A percentile compares a stretch with the other conserved stretches of the same genome.
phyloP scores from a whole-genome alignment of 1,140 invertebrate genomes.

The Octopus sinensis region DNA sequence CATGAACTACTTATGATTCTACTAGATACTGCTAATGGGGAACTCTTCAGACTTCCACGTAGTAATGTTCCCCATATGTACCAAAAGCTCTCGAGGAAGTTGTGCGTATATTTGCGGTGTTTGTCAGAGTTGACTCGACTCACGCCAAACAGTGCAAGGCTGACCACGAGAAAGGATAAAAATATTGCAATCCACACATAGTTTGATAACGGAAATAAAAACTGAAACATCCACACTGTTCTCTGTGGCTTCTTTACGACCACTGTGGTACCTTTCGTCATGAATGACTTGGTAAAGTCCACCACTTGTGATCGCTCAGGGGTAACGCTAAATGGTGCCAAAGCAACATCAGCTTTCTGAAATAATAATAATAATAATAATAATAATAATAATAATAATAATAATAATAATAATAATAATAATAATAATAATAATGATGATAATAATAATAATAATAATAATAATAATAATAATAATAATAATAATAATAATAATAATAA shows the following conservation, averaged over 20 bases:
- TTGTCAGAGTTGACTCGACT: constrained; percentile 92
- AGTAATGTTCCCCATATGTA: constrained; percentile 51
- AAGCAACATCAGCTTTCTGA: constrained; percentile 93
- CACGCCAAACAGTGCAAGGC: constrained; percentile 86
- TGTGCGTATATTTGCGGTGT: constrained; percentile 38
- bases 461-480: too few relatives aligned
- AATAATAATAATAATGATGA: too few relatives aligned
- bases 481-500: too few relatives aligned
- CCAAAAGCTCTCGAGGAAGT: constrained; percentile 50
- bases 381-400: too few relatives aligned
- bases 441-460: too few relatives aligned
- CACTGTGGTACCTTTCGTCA: constrained; percentile 94
- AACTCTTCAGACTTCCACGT: constrained; percentile 40
- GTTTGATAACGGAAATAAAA: constrained; percentile 90
- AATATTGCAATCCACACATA: constrained; percentile 98
- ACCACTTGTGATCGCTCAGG: constrained; percentile 88
- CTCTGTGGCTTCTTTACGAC: constrained; percentile 95
- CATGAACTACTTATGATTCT: constrained; percentile 91
- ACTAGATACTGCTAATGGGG: constrained; percentile 42
- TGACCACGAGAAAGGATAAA: constrained; percentile 92
- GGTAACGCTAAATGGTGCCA: constrained; percentile 93
- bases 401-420: too few relatives aligned
- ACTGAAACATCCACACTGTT: constrained; percentile 87
- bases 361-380: constrained; percentile 21
- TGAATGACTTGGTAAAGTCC: constrained; percentile 94